Conservation (phyloP, 2,797 vertebrate species). For the Anguilla obscura region DNA sequence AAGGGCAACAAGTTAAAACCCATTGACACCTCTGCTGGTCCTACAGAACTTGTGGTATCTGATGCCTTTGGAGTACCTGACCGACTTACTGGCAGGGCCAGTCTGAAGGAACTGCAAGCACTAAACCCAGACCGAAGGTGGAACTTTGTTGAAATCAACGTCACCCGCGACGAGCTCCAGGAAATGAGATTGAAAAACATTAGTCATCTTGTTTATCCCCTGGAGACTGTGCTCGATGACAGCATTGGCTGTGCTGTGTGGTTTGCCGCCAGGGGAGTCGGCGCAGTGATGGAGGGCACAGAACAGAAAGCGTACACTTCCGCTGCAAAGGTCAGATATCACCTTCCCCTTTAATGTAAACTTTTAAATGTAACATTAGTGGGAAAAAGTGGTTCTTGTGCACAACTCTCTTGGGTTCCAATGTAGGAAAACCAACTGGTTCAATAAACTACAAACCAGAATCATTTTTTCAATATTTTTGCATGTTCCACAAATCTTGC, state of each 20-base stretch:
- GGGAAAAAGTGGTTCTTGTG: neutral
- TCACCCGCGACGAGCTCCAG: slow-evolving; percentile 82
- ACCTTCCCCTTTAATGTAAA: neutral
- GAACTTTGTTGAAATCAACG: slow-evolving; percentile 94
- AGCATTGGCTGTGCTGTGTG: slow-evolving; percentile 96
- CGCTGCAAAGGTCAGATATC: slow-evolving; percentile 78
- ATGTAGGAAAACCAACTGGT: neutral
- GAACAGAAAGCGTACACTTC: slow-evolving; percentile 73
- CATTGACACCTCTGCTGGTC: neutral
- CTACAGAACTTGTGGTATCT: neutral
- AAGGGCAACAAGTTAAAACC: slow-evolving; percentile 47
- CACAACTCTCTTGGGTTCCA: neutral
- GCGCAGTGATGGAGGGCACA: slow-evolving; percentile 61
- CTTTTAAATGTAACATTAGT: neutral
- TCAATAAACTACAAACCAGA: neutral
- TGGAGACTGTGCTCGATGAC: slow-evolving; percentile 91
- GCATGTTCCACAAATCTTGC: neutral
- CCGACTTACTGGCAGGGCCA: slow-evolving; percentile 83
- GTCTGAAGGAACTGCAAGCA: slow-evolving; percentile 78
- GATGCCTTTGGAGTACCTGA: slow-evolving; percentile 82
- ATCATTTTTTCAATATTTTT: neutral
- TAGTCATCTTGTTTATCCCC: slow-evolving; percentile 80
- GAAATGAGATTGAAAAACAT: slow-evolving; percentile 71
- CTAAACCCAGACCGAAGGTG: slow-evolving; percentile 80
- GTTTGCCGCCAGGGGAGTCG: slow-evolving; percentile 89